Evolutionary conservation across 2,113 vertebrate genomes (phyloP).

Genomic region (Peromyscus maniculatus): DNA sequence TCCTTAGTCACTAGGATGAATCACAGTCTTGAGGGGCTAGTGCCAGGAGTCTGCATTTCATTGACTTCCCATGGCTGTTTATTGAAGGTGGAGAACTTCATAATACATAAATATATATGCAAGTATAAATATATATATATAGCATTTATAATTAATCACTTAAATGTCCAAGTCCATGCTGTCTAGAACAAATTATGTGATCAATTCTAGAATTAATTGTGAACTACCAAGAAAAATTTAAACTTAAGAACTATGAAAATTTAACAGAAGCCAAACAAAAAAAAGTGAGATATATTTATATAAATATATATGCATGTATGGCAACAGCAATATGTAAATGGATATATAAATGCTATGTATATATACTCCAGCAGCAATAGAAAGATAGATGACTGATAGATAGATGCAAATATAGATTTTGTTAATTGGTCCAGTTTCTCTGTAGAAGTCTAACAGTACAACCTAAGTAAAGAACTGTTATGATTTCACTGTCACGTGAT

Average conservation of each 20-base stretch:
- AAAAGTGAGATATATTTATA: constrained; percentile 10
- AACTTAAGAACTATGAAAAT: constrained; percentile 11
- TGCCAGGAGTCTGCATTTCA: constrained; percentile 9
- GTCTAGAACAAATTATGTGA: background rate
- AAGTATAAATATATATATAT: background rate
- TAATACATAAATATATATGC: background rate
- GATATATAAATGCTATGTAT: background rate
- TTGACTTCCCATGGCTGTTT: background rate
- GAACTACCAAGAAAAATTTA: background rate
- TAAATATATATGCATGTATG: background rate
- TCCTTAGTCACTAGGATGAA: background rate
- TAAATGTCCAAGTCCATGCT: background rate
- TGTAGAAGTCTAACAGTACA: background rate
- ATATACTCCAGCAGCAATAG: background rate
- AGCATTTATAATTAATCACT: background rate
- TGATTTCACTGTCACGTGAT: background rate
- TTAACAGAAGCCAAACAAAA: constrained; percentile 44
- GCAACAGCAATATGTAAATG: background rate
- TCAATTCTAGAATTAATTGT: constrained; percentile 26
- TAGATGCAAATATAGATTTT: background rate
- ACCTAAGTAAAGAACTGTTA: background rate
- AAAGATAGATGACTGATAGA: background rate
- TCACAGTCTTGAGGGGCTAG: background rate
- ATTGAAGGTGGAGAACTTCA: background rate
- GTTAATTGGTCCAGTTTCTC: background rate